Conservation (phyloP, 2,888 invertebrate genomes). For the Meiosimyza decipiens region DNA sequence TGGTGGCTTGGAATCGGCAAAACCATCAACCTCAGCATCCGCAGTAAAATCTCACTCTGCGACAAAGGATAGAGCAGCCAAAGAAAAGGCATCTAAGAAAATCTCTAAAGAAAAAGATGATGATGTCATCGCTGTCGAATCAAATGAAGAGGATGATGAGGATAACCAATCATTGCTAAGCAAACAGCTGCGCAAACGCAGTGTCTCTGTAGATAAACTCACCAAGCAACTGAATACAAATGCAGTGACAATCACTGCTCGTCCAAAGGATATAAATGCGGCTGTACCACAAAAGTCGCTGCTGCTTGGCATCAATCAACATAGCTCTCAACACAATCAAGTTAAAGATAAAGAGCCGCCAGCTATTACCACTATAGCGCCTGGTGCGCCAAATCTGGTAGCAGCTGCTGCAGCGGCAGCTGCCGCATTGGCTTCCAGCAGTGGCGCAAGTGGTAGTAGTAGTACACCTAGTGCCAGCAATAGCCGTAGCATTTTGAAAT, state of each 20-base stretch:
- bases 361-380: constrained; percentile 34
- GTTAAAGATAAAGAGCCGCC: constrained; percentile 48
- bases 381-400: constrained; percentile 38
- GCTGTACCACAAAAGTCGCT: constrained; percentile 44
- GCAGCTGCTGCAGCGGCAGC: constrained; percentile 43
- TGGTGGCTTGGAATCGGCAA: constrained; percentile 52
- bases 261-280: constrained; percentile 55
- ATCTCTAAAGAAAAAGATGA: neutral
- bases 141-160: constrained; percentile 27
- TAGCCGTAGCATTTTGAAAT: constrained; percentile 63
- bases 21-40: constrained; percentile 44
- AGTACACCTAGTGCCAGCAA: constrained; percentile 47
- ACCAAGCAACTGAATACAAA: constrained; percentile 62
- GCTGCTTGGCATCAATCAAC: constrained; percentile 26
- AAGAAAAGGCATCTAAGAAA: neutral
- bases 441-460: constrained; percentile 44
- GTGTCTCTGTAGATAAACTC: constrained; percentile 61
- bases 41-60: constrained; percentile 37
- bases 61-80: neutral
- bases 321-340: neutral
- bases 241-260: constrained; percentile 64
- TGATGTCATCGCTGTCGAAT: constrained; percentile 28
- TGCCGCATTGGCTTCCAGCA: constrained; percentile 41
- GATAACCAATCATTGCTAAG: constrained; percentile 41
- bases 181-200: constrained; percentile 47